Evolutionary conservation across 2,888 invertebrate species (phyloP), one percentile per base, ranked within the genome.

Genomic region (Apamea epomidion): DNA sequence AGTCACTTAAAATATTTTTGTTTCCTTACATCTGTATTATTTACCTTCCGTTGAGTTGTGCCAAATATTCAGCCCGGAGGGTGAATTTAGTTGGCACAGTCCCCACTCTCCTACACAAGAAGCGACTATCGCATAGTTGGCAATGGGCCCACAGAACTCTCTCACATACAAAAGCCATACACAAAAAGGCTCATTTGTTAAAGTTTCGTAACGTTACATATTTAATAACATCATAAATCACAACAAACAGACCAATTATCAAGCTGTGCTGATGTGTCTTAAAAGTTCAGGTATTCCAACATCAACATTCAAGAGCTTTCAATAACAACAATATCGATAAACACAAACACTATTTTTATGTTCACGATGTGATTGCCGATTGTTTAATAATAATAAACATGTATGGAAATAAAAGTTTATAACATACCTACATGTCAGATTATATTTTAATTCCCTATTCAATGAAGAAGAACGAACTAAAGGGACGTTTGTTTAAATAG

Each of bases 81-180:
- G 86, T 83, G 83, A 88, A 89, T 88, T 80, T 90, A 84, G 84
- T 91, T 92, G 91, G 91, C 91, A 90, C 86, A 77, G 82, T 78
- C 82, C 81, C 88, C 86, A 78, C 80, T 83, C 80, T 78, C 69
- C 85, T 78, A 78, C 80, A 87, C 83, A 87, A 84, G 87, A 87
- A 87, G 78, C 84, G 78, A 82, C 86, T 90, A 91, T 90, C 86
- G 80, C 85, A 72, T 85, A 87, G 80, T 91, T 92, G 92, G 92
- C 92, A 92, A 85, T 79, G 82, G 81, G 89, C 91, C 91, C 91
- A 86, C 82, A 80, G 68, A 87, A 82, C 74, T 89, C 76, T 83
- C 84, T 74, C 74, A 79, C 84, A 86, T 83, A 84, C 82, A 88
- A 83, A 87, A 88, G 74, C 67, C 71, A 74, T 78, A 85, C 72